A percentile compares a stretch with the other conserved stretches of the same genome.
Evolutionary conservation across 2,113 vertebrate genomes (phyloP).

Genomic region (Platysteira castanea): DNA sequence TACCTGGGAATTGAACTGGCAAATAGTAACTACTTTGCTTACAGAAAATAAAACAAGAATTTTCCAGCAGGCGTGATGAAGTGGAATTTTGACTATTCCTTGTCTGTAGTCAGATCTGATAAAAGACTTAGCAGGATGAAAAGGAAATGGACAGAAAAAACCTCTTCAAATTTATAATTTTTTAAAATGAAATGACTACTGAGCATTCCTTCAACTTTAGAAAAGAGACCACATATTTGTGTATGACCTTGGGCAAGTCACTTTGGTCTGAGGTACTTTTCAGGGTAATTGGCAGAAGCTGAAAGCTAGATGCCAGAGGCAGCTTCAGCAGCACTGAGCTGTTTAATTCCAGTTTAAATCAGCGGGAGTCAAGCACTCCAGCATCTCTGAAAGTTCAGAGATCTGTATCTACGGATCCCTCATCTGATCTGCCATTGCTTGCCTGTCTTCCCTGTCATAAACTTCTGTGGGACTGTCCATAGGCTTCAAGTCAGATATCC

Average conservation of each 20-base stretch:
- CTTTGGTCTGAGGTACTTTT: neutral
- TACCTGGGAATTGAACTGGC: slow-evolving; percentile 69
- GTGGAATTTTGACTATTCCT: slow-evolving; percentile 35
- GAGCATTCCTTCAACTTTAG: neutral
- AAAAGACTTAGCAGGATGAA: slow-evolving; percentile 34
- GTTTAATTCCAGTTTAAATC: neutral
- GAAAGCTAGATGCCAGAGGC: neutral
- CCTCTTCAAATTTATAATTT: neutral
- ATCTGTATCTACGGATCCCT: neutral
- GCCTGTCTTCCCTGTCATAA: neutral
- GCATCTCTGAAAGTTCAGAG: neutral
- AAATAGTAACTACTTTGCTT: slow-evolving; percentile 46
- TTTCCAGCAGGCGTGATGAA: slow-evolving; percentile 25
- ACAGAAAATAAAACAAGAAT: slow-evolving; percentile 39
- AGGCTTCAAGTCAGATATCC: neutral
- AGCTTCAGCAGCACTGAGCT: neutral
- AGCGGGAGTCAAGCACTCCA: neutral
- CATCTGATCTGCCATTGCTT: neutral
- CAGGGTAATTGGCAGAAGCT: neutral
- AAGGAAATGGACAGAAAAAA: slow-evolving; percentile 23
- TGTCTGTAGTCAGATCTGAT: slow-evolving; percentile 9
- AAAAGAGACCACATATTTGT: neutral
- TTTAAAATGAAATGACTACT: neutral
- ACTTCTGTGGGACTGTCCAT: neutral
- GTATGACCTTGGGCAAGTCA: neutral